Conservation (phyloP, 2,113 vertebrate genomes). For the Pterocles burchelli region DNA sequence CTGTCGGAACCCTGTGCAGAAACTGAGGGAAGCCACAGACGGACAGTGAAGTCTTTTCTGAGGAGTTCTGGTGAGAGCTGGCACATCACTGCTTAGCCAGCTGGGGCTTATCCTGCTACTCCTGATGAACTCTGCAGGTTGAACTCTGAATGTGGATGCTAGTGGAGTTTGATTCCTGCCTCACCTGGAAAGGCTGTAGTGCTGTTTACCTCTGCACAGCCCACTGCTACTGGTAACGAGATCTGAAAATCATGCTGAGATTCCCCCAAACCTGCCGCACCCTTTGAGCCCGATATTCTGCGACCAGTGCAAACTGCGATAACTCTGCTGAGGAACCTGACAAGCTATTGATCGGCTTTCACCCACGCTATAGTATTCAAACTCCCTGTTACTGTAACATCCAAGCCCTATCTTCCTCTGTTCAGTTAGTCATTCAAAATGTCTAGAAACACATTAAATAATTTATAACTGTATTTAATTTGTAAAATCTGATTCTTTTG, state of each 20-base stretch:
- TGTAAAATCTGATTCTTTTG: neutral
- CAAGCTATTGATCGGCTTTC: neutral
- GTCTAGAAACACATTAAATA: neutral
- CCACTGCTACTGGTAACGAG: neutral
- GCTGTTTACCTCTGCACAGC: neutral
- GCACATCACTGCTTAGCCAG: neutral
- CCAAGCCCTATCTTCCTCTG: neutral
- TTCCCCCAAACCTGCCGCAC: neutral
- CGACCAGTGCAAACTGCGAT: neutral
- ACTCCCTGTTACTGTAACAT: neutral
- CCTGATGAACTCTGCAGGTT: neutral
- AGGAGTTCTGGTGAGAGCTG: neutral
- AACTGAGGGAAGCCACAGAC: neutral
- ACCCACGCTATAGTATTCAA: neutral
- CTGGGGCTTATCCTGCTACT: neutral
- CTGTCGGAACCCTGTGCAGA: neutral
- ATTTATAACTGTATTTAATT: neutral
- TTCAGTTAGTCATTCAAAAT: neutral
- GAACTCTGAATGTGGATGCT: neutral
- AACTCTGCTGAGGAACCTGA: neutral
- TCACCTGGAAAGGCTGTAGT: neutral
- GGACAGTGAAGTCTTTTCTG: neutral
- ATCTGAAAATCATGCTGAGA: neutral
- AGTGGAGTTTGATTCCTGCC: neutral
- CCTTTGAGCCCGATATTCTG: neutral